phyloP scores from a whole-genome alignment of 2,113 vertebrate genomes.

The Larimichthys polyactis region DNA sequence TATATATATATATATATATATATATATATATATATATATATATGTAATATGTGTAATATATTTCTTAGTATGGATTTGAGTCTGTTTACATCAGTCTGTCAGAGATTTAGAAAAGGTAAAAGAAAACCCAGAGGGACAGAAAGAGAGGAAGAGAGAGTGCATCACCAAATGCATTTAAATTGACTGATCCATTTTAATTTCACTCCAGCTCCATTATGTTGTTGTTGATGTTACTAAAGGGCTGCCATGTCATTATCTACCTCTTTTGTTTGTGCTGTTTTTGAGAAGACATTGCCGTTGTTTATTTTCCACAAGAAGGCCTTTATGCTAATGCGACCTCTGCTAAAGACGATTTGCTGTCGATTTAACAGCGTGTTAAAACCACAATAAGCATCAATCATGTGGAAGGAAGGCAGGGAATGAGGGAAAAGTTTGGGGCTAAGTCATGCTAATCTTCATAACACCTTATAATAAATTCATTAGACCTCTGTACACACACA shows the following conservation, averaged over 20 bases:
- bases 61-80: neutral
- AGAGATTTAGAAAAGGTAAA: conserved; percentile 23
- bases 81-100: neutral
- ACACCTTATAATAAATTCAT: conserved; percentile 67
- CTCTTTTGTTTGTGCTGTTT: conserved; percentile 71
- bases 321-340: conserved; percentile 77
- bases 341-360: conserved; percentile 73
- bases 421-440: conserved; percentile 43
- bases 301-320: conserved; percentile 75
- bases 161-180: conserved; percentile 50
- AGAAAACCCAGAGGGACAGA: neutral
- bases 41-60: neutral
- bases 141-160: neutral
- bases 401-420: conserved; percentile 40
- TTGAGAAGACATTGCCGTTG: conserved; percentile 61
- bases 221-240: conserved; percentile 61
- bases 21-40: too few relatives aligned
- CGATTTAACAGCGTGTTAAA: conserved; percentile 74
- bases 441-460: conserved; percentile 58
- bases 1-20: too few relatives aligned
- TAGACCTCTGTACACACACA: conserved; percentile 21
- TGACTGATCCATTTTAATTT: conserved; percentile 72
- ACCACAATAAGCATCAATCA: conserved; percentile 71
- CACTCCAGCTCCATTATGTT: conserved; percentile 56
- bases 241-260: conserved; percentile 65